These are phyloP conservation scores for Dugesia japonica DNA, from an alignment of 2,888 invertebrate species.

Conservation along the genomic window DNA sequence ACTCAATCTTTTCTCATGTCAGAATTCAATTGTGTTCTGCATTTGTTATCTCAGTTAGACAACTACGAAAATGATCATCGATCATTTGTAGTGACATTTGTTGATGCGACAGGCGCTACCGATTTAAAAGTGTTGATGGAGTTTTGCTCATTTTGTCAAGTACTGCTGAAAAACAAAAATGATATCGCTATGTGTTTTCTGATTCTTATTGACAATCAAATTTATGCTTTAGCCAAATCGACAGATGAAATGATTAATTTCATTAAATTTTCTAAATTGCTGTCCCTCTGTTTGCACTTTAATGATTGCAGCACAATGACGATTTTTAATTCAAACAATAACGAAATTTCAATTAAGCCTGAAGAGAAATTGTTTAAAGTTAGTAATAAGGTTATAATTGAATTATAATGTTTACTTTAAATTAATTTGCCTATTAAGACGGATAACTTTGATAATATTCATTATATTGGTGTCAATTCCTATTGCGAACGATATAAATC, in stretches of 20 bases:
- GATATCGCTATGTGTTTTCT: background rate
- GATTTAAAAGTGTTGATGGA: conserved; percentile 1
- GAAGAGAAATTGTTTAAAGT: background rate
- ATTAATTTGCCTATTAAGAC: background rate
- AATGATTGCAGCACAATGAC: background rate
- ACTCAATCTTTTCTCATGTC: background rate
- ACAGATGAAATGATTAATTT: background rate
- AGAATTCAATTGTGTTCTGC: background rate
- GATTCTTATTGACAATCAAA: background rate
- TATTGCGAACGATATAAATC: background rate
- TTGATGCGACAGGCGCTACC: background rate
- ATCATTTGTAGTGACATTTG: background rate
- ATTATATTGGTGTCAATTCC: background rate
- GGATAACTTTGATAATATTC: background rate
- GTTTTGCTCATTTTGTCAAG: conserved; percentile 9
- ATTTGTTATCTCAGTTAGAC: background rate
- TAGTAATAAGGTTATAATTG: background rate
- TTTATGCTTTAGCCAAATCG: background rate
- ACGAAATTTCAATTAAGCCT: background rate
- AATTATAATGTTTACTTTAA: background rate
- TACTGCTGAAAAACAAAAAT: background rate
- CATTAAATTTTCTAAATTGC: background rate
- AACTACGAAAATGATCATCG: background rate
- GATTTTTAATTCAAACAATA: background rate
- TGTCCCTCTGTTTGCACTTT: background rate